phyloP scores from a whole-genome alignment of 2,113 vertebrate species.

The Atherinomorus stipes region DNA sequence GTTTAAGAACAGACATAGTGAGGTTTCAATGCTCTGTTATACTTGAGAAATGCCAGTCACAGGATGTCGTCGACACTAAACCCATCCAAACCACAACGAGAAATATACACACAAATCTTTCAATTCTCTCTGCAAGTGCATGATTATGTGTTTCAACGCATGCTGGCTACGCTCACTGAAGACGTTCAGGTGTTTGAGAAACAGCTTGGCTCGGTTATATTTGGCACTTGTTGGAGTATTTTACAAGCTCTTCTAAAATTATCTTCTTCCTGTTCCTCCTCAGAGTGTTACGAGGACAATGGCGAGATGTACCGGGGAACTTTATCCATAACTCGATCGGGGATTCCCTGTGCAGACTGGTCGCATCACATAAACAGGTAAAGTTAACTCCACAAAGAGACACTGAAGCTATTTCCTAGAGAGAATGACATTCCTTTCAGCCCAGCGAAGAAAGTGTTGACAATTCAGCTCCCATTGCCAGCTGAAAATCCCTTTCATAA shows the following conservation, averaged over 20 bases:
- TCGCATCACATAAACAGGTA: conserved; percentile 86
- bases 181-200: conserved; percentile 41
- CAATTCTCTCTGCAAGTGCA: conserved; percentile 29
- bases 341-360: conserved; percentile 92
- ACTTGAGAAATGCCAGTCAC: conserved; percentile 48
- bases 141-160: not conserved
- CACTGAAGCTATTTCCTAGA: conserved; percentile 36
- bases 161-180: not conserved
- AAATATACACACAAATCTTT: conserved; percentile 17
- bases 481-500: conserved; percentile 65
- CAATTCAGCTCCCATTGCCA: conserved; percentile 41
- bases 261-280: conserved; percentile 48
- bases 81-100: conserved; percentile 59
- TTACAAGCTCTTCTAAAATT: conserved; percentile 28
- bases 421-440: conserved; percentile 45
- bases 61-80: conserved; percentile 45
- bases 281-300: conserved; percentile 93
- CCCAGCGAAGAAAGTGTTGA: conserved; percentile 52
- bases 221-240: not conserved
- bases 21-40: conserved; percentile 10
- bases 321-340: conserved; percentile 92
- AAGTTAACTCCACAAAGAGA: not conserved
- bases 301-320: conserved; percentile 91
- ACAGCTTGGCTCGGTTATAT: conserved; percentile 9
- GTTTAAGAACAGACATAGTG: conserved; percentile 53